These are phyloP conservation scores for Nymphicus hollandicus DNA, from an alignment of 2,113 vertebrate genomes.

Conservation along the genomic window DNA sequence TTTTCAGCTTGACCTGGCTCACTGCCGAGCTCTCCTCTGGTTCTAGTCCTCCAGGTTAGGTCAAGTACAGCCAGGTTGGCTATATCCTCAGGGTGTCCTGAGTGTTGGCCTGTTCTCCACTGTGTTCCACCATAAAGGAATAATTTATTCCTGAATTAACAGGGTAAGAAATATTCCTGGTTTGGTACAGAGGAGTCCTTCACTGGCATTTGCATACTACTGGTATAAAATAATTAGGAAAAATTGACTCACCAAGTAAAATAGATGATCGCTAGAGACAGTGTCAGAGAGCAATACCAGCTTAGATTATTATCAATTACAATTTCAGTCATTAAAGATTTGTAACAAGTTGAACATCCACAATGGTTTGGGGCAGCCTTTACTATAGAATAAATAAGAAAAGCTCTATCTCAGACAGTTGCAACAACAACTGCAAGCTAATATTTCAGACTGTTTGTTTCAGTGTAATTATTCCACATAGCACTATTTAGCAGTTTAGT, in stretches of 20 bases:
- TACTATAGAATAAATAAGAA: background rate
- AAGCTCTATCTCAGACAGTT: background rate
- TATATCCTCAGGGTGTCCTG: background rate
- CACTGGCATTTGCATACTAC: background rate
- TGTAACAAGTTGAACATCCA: background rate
- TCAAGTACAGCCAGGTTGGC: background rate
- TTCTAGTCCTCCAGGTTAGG: background rate
- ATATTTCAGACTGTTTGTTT: slow-evolving; percentile 44
- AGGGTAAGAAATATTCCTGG: background rate
- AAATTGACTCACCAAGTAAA: background rate
- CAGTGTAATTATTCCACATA: slow-evolving; percentile 33
- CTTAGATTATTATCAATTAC: background rate
- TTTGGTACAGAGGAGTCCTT: background rate
- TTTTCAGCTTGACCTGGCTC: background rate
- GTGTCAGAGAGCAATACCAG: background rate
- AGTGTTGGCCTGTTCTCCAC: background rate
- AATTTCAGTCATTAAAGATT: background rate
- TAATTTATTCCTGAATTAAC: background rate
- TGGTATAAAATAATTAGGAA: background rate
- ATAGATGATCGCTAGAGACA: background rate
- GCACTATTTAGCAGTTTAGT: slow-evolving; percentile 17
- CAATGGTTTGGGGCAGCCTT: background rate
- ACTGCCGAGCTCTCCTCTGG: background rate
- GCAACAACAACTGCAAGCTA: background rate
- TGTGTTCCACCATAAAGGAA: background rate